A percentile compares a stretch with the other conserved stretches of the same genome.
Evolutionary conservation across 2,888 invertebrate species (phyloP).

Genomic region (Morpho achilles): DNA sequence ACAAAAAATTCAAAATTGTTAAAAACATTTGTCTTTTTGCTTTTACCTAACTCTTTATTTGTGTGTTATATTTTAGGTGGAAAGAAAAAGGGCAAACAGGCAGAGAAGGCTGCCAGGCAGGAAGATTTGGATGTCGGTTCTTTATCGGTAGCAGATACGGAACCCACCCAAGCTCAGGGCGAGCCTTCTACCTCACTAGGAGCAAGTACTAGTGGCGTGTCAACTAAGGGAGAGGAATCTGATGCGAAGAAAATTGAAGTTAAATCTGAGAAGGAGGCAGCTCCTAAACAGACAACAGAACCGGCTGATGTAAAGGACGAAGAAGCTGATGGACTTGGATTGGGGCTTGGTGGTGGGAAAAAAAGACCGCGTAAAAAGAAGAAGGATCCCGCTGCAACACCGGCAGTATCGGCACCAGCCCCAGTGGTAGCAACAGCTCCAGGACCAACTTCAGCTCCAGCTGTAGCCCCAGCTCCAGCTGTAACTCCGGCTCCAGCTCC

Average conservation of each 20-base stretch:
- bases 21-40: too few species aligned
- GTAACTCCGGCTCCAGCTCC: background rate
- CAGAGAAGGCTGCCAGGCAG: slow-evolving; percentile 10
- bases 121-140: slow-evolving; percentile 13
- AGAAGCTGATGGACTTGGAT: slow-evolving; percentile 27
- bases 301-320: slow-evolving; percentile 29
- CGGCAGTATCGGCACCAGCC: background rate
- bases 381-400: slow-evolving; percentile 15
- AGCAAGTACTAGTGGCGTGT: background rate
- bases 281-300: slow-evolving; percentile 3
- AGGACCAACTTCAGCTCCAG: slow-evolving; percentile 1
- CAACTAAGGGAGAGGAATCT: slow-evolving; percentile 10
- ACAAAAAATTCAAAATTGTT: too few species aligned
- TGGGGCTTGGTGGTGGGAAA: slow-evolving; percentile 31
- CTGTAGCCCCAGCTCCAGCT: slow-evolving; percentile 7
- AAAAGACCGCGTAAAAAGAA: slow-evolving; percentile 40
- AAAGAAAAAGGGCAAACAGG: slow-evolving; percentile 37
- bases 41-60: background rate
- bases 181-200: slow-evolving; percentile 4
- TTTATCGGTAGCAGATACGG: slow-evolving; percentile 9
- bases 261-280: slow-evolving; percentile 15
- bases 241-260: slow-evolving; percentile 11
- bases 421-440: slow-evolving; percentile 11
- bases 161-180: slow-evolving; percentile 2
- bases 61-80: slow-evolving; percentile 25